Base-by-base conservation (phyloP, 2,797 vertebrate species). In the Enteromius fasciolatus region DNA sequence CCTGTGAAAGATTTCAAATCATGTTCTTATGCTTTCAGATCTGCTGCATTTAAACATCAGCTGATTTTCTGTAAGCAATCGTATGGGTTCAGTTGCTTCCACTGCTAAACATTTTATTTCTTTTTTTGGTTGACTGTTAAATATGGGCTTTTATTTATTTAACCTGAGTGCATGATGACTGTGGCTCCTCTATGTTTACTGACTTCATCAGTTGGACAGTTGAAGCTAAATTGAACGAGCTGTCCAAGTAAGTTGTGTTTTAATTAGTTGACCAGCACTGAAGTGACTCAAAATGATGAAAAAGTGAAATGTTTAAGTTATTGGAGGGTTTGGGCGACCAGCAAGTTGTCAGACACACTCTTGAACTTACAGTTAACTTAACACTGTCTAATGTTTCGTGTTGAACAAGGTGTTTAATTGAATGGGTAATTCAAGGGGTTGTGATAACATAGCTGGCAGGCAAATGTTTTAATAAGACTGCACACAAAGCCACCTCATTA, bases 381-480 rank as follows among this genome's bases (percentile, higher is more conserved):
- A 52, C 20, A 52, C 6, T 28, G 61, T 64, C 14, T 61, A 28
- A 31, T 83, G 23, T 59, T 66, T 70, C 5, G 28, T 57, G 75
- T 46, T 46, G 67, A 33, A 76, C 54, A 79, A 28, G 46, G 28
- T 66, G 10, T 75, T 86, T 57, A 66, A 80, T 44, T 76, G 36
- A 46, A 50, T 69, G 31, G 25, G 72, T 80, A 76, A 76, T 84
- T 63, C 69, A 20, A 81, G 64, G 28, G 54, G 63, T 20, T 23
- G 69, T 36, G 52, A 84, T 80, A 70, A 63, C 63, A 66, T 66
- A 44, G 57, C 75, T 33, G 41, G 54, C 20, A 69, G 48, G 48
- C 46, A 48, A 67, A 81, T 41, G 9, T 73, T 81, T 85, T 76
- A 76, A 59, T 52, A 41, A 81, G 72, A 68, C 44, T 41, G 52